Base-by-base conservation (phyloP, 2,113 vertebrate species). In the Ailurus styani region DNA sequence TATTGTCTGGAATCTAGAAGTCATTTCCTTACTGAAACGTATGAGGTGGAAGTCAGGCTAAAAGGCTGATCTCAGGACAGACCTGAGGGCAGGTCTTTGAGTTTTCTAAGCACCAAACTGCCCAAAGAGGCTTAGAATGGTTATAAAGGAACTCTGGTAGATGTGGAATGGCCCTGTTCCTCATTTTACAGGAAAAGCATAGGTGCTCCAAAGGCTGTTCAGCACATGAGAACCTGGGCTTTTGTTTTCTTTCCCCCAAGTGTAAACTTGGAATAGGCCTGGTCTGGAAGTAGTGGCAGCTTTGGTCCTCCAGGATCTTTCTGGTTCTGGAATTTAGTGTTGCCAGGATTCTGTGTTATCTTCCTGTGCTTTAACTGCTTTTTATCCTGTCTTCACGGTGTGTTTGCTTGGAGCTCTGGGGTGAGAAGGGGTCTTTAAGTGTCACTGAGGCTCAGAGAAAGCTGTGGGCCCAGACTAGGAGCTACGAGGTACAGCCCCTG, bases 1-100 rank as follows among this genome's bases (percentile, higher is more conserved):
- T 81, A n/a, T 77, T 77, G 31, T 93, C 55, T 55, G 62, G 95
- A 75, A 86, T 93, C 66, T n/a, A 42, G 62, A 95, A 84, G 54
- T 47, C 55, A 78, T 77, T 81, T 96, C 23, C 77, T 62, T 55
- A 10, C 60, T 82, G 62, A 68, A 73, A 42, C 11, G 1, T 4
- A 18, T 10, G 12, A 88, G 66, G 64, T n/a, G 25, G 60, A 78
- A 54, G 70, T 73, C 66, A 75, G 54, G 21, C 40, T 57, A 47
- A 52, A 73, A 82, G 42, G 42, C 91, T 42, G 7, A 42, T 84
- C 20, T 62, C 52, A 72, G 42, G 15, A 50, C 87, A 60, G 40
- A 70, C 47, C 18, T 2, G 5, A 3, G 47, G 77, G 9, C 78
- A 66, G 68, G 73, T 66, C 50, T 42, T 1, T 81, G 31, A 55